Percentiles rank a stretch among this genome's conserved stretches.
phyloP scores from a whole-genome alignment of 1,140 invertebrate genomes.

The Ericerus pela region DNA sequence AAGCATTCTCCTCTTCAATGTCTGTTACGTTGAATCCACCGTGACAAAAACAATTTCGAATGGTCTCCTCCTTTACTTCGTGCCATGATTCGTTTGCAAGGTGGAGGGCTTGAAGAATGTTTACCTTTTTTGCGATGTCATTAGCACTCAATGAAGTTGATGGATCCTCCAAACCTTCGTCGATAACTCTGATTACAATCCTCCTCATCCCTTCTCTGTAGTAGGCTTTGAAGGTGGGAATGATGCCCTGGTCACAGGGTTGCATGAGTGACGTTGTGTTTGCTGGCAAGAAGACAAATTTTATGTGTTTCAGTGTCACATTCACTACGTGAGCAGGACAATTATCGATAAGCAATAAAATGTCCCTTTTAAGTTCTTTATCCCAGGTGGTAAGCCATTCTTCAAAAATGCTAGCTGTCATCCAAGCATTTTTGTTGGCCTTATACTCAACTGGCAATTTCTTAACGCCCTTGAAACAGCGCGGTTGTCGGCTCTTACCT shows the following conservation, averaged over 20 bases:
- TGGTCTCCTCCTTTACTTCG: not conserved
- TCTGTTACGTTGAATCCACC: no score
- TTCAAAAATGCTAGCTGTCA: not conserved
- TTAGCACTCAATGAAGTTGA: not conserved
- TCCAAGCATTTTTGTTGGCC: slow-evolving; percentile 12
- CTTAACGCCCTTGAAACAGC: slow-evolving; percentile 7
- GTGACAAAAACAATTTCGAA: not conserved
- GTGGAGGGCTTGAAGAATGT: not conserved
- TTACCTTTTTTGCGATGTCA: slow-evolving; percentile 13
- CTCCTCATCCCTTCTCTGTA: not conserved
- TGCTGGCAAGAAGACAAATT: slow-evolving; percentile 29
- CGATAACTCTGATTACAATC: not conserved
- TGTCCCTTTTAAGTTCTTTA: not conserved
- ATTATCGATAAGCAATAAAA: slow-evolving; percentile 31
- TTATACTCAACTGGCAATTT: not conserved
- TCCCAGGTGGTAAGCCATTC: not conserved
- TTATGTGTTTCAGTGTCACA: slow-evolving; percentile 23
- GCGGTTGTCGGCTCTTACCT: not conserved
- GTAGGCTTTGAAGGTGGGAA: slow-evolving; percentile 19
- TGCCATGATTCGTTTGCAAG: not conserved
- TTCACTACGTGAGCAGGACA: slow-evolving; percentile 25
- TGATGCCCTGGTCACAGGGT: no score
- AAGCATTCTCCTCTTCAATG: no score
- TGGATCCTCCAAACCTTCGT: not conserved
- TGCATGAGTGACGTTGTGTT: slow-evolving; percentile 31